phyloP scores from a whole-genome alignment of 2,797 vertebrate species.

The Lindbergichthys nudifrons region DNA sequence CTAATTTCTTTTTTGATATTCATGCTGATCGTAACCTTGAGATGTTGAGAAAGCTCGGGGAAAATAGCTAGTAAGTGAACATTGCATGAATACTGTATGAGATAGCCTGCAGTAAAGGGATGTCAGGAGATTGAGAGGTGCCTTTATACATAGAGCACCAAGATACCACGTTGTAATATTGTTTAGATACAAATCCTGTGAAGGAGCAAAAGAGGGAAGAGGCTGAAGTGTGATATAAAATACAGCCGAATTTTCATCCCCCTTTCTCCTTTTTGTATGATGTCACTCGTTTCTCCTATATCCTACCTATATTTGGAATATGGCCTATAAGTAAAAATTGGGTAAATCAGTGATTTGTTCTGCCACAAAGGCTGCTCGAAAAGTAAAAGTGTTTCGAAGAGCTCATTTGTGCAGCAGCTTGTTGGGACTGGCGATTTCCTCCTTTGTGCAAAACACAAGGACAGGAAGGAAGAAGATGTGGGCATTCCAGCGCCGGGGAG shows the following conservation, averaged over 20 bases:
- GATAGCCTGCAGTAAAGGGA: not conserved
- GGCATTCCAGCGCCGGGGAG: constrained; percentile 46
- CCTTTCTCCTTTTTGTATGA: no score
- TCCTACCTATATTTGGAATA: no score
- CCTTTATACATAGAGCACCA: not conserved
- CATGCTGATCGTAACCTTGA: not conserved
- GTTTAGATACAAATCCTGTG: not conserved
- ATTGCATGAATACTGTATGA: no score
- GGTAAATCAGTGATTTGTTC: not conserved
- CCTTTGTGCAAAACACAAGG: constrained; percentile 24
- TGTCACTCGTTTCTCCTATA: no score
- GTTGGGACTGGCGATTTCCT: constrained; percentile 16
- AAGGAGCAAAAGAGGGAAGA: no score
- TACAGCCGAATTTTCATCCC: no score
- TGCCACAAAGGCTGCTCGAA: not conserved
- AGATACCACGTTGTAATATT: not conserved
- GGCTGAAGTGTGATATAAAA: no score
- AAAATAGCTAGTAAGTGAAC: not conserved
- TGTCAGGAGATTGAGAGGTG: not conserved
- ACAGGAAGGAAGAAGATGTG: constrained; percentile 60
- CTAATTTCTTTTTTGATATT: not conserved
- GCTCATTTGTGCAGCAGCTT: not conserved
- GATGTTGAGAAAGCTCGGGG: not conserved
- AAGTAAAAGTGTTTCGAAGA: not conserved
- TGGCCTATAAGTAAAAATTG: not conserved